phyloP scores from a whole-genome alignment of 2,113 vertebrate species.

The Drymodes brunneopygia region DNA sequence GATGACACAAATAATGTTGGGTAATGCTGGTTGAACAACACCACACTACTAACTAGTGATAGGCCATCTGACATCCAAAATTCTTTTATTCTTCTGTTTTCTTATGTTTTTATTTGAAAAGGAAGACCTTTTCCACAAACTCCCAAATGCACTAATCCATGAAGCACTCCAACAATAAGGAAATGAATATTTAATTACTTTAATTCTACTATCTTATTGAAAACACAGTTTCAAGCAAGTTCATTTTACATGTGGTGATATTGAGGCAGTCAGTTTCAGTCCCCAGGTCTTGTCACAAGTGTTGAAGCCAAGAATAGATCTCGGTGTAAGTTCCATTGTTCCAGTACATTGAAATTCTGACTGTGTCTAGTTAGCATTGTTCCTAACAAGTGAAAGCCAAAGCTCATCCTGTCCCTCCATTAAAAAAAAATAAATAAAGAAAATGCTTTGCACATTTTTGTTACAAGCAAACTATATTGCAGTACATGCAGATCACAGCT shows the following conservation, averaged over 20 bases:
- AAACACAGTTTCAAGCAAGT: background rate
- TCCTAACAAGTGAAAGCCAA: background rate
- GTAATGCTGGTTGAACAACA: background rate
- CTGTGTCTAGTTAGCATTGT: background rate
- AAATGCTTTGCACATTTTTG: background rate
- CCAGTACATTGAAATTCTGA: background rate
- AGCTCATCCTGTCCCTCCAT: background rate
- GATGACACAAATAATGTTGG: background rate
- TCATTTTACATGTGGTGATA: background rate
- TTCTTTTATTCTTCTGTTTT: background rate
- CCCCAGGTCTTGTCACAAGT: background rate
- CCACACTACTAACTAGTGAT: background rate
- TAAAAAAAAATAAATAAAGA: background rate
- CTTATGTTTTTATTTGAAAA: background rate
- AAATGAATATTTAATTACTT: conserved; percentile 34
- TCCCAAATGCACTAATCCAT: background rate
- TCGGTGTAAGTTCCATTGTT: background rate
- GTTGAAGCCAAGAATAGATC: background rate
- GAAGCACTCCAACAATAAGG: background rate
- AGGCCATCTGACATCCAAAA: background rate
- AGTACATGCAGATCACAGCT: background rate
- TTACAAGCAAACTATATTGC: background rate
- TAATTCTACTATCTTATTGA: background rate
- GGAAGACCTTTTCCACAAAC: background rate
- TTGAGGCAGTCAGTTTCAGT: background rate